Conservation (phyloP, 2,888 invertebrate species). For the Allygus modestus region DNA sequence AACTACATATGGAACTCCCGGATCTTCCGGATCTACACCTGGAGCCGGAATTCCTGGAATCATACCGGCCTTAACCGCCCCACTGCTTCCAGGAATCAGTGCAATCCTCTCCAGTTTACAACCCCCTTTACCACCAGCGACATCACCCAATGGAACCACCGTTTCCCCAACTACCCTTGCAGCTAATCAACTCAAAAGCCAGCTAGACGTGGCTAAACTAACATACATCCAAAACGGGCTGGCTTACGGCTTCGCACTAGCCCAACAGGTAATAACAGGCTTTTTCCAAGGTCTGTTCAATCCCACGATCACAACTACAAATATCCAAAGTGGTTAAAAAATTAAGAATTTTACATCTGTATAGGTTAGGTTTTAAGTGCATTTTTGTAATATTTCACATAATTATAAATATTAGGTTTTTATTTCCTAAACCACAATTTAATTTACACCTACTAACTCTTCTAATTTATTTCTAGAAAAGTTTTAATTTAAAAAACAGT, state of each 20-base stretch:
- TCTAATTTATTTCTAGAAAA: no score
- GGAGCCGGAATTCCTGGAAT: neutral
- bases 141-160: neutral
- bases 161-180: neutral
- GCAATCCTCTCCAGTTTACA: conserved; percentile 2
- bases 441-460: no score
- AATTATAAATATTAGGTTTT: no score
- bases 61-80: neutral
- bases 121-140: neutral
- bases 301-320: neutral
- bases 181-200: neutral
- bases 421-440: no score
- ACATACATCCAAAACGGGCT: conserved; percentile 5
- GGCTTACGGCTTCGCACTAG: neutral
- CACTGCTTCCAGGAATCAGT: neutral
- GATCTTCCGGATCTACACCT: neutral
- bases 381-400: no score
- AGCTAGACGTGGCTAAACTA: neutral
- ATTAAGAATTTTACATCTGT: neutral
- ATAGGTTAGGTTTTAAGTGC: no score
- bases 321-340: conserved; percentile 19
- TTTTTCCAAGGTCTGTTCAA: neutral
- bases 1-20: neutral
- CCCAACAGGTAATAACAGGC: neutral
- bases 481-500: no score